Conservation (phyloP, 2,888 invertebrate genomes). For the Galerucella calmariensis region DNA sequence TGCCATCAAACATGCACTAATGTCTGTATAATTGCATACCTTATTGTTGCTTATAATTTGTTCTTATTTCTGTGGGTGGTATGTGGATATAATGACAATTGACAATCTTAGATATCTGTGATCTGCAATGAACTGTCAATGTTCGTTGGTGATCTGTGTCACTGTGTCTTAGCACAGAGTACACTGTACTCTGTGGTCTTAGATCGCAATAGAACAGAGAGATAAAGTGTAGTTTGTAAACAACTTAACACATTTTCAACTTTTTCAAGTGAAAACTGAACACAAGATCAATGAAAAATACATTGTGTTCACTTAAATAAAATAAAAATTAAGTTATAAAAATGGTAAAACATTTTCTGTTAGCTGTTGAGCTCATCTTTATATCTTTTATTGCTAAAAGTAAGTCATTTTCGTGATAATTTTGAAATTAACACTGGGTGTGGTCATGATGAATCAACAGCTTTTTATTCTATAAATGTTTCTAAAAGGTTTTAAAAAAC, state of each 20-base stretch:
- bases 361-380: slow-evolving; percentile 25
- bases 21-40: no score
- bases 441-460: slow-evolving; percentile 32
- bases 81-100: background rate
- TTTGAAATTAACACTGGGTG: slow-evolving; percentile 33
- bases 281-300: background rate
- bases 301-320: background rate
- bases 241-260: background rate
- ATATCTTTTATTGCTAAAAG: slow-evolving; percentile 34
- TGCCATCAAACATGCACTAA: no score
- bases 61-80: background rate
- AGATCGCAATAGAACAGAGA: no score
- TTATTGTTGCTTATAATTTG: no score
- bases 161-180: no score
- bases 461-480: background rate
- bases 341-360: slow-evolving; percentile 44
- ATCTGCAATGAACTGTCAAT: no score
- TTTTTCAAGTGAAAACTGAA: background rate
- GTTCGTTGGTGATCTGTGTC: no score
- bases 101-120: background rate
- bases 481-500: background rate
- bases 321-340: slow-evolving; percentile 48
- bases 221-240: background rate
- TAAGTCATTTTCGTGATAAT: slow-evolving; percentile 26
- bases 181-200: no score